Percentiles rank a stretch among this genome's conserved stretches.
These are phyloP conservation scores for Drosophila greeni DNA, from an alignment of 2,888 invertebrate species.

Conservation along the genomic window DNA sequence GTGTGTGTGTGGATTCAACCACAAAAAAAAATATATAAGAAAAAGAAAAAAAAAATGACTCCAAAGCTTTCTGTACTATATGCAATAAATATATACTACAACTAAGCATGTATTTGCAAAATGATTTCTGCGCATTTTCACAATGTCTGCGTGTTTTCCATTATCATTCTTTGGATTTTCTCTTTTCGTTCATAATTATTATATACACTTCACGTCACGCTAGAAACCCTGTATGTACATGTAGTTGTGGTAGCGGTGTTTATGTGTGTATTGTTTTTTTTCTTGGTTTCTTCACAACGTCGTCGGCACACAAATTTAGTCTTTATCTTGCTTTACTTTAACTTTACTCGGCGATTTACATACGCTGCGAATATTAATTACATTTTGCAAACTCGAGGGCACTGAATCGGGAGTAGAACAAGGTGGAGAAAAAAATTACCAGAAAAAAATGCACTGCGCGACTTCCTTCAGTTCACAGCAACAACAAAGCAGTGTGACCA, in stretches of 20 bases:
- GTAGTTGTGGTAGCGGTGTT: constrained; percentile 39
- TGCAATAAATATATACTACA: constrained; percentile 42
- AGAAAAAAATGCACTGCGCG: constrained; percentile 73
- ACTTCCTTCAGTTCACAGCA: constrained; percentile 47
- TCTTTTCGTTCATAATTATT: constrained; percentile 37
- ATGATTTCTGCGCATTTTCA: constrained; percentile 55
- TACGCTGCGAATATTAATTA: constrained; percentile 13
- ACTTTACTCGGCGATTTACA: constrained; percentile 12
- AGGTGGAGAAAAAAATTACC: constrained; percentile 64
- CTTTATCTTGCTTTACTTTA: constrained; percentile 36
- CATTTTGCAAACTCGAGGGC: constrained; percentile 15
- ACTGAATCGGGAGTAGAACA: constrained; percentile 43
- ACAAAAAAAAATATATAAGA: constrained; percentile 46
- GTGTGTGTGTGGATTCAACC: constrained; percentile 19
- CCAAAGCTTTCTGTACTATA: constrained; percentile 40
- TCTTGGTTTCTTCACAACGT: constrained; percentile 31
- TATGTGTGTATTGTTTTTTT: constrained; percentile 49
- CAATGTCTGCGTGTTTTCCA: constrained; percentile 65
- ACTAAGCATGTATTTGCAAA: constrained; percentile 50
- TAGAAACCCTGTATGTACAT: constrained; percentile 45
- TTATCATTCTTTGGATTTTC: constrained; percentile 59
- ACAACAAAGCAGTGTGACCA: constrained; percentile 14
- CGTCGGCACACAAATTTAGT: constrained; percentile 49
- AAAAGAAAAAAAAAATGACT: constrained; percentile 50
- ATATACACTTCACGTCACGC: constrained; percentile 69